Conservation (phyloP, 2,888 invertebrate species). For the Drosophila tanythrix region DNA sequence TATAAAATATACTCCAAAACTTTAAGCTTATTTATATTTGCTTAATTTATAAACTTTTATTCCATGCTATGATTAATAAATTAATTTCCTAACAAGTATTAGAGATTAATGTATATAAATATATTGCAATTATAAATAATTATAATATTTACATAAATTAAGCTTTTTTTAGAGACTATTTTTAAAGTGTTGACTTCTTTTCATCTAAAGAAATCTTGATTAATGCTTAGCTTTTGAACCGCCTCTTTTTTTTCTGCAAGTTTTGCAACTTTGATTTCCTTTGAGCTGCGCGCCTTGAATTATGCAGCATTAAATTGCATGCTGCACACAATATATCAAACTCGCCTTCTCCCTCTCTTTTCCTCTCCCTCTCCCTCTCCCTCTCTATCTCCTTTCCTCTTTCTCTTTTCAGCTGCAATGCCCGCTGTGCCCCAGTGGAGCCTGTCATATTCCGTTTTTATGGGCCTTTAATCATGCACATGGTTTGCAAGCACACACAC, state of each 20-base stretch:
- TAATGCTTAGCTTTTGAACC: not conserved
- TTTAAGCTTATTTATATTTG: not conserved
- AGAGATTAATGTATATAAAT: not conserved
- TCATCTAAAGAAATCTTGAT: not conserved
- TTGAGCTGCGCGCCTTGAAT: slow-evolving; percentile 45
- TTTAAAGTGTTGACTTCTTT: not conserved
- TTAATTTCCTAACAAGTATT: not conserved
- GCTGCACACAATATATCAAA: slow-evolving; percentile 4
- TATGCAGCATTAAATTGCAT: slow-evolving; percentile 47
- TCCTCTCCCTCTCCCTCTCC: not conserved
- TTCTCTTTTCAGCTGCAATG: not conserved
- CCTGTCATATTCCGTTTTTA: slow-evolving; percentile 40
- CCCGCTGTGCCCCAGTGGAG: slow-evolving; percentile 28
- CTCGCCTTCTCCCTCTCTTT: not conserved
- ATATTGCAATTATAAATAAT: not conserved
- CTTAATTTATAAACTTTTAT: no score
- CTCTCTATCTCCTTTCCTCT: not conserved
- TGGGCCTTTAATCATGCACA: slow-evolving; percentile 55
- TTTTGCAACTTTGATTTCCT: slow-evolving; percentile 30
- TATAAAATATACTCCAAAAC: not conserved
- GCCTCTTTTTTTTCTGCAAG: not conserved
- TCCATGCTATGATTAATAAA: not conserved
- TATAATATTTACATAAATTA: not conserved
- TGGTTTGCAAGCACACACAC: slow-evolving; percentile 44
- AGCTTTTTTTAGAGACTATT: not conserved